Percentiles rank a stretch among this genome's conserved stretches.
Evolutionary conservation across 2,888 invertebrate species (phyloP).

Genomic region (Argyra leucocephala): DNA sequence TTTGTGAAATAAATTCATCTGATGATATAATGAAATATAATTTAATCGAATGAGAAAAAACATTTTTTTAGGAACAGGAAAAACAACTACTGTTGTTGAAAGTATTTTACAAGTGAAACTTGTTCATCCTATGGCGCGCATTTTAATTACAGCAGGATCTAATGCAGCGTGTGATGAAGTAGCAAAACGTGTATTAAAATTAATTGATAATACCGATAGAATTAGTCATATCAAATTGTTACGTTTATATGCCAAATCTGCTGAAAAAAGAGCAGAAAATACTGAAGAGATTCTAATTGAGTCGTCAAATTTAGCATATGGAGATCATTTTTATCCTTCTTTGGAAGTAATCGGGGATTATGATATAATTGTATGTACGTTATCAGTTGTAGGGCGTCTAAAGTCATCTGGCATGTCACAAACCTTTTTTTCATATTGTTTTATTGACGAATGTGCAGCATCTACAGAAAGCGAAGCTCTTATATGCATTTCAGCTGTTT

Average conservation of each 20-base stretch:
- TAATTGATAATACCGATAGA: slow-evolving; percentile 29
- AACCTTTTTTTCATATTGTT: slow-evolving; percentile 28
- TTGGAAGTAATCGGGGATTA: slow-evolving; percentile 46
- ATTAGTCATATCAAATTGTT: slow-evolving; percentile 34
- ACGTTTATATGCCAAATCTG: slow-evolving; percentile 43
- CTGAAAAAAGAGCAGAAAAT: slow-evolving; percentile 38
- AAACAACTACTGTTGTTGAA: slow-evolving; percentile 63
- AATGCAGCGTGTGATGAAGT: slow-evolving; percentile 66
- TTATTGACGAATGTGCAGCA: slow-evolving; percentile 70
- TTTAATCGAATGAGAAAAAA: no score
- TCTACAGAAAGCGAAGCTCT: slow-evolving; percentile 58
- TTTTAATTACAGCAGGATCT: slow-evolving; percentile 59
- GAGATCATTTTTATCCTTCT: slow-evolving; percentile 40
- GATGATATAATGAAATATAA: no score
- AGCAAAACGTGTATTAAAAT: slow-evolving; percentile 44
- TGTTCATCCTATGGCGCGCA: slow-evolving; percentile 39
- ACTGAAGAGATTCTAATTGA: slow-evolving; percentile 37
- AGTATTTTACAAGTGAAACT: slow-evolving; percentile 53
- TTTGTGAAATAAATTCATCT: no score
- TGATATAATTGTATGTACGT: slow-evolving; percentile 55
- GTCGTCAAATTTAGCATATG: slow-evolving; percentile 42
- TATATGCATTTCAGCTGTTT: slow-evolving; percentile 47
- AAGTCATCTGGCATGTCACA: background rate
- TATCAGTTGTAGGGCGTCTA: slow-evolving; percentile 46
- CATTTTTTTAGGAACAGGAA: slow-evolving; percentile 50